phyloP scores from a whole-genome alignment of 2,797 vertebrate species.

The Megaceryle alcyon region DNA sequence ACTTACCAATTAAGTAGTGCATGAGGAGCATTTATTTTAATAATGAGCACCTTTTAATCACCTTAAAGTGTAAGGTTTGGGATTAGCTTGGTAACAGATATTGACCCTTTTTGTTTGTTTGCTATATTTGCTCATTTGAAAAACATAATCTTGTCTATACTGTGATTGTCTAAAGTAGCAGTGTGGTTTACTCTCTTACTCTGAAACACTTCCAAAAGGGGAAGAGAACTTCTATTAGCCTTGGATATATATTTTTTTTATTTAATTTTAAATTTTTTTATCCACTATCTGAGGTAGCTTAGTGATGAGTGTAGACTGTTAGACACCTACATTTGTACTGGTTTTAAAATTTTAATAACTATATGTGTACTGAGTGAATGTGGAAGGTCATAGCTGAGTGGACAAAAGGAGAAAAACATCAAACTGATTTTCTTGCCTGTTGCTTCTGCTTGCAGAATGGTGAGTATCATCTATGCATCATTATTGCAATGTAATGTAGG shows the following conservation, averaged over 20 bases:
- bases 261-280: too few relatives aligned
- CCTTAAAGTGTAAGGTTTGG: background rate
- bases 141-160: background rate
- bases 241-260: background rate
- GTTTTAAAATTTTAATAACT: background rate
- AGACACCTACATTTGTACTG: background rate
- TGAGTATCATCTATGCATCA: background rate
- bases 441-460: background rate
- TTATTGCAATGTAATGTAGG: background rate
- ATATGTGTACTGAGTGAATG: background rate
- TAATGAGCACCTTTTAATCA: conserved; percentile 1
- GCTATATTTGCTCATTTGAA: background rate
- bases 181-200: background rate
- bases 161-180: background rate
- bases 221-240: background rate
- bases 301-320: background rate
- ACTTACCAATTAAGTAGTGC: background rate
- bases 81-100: conserved; percentile 10
- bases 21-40: conserved; percentile 50
- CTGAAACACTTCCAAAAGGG: background rate
- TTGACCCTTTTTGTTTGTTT: background rate
- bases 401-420: background rate
- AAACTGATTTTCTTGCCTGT: background rate
- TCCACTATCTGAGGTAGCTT: background rate
- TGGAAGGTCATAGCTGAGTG: background rate